Evolutionary conservation across 2,888 invertebrate genomes (phyloP), one percentile per base, ranked within the genome.

Genomic region (Meganola albula): DNA sequence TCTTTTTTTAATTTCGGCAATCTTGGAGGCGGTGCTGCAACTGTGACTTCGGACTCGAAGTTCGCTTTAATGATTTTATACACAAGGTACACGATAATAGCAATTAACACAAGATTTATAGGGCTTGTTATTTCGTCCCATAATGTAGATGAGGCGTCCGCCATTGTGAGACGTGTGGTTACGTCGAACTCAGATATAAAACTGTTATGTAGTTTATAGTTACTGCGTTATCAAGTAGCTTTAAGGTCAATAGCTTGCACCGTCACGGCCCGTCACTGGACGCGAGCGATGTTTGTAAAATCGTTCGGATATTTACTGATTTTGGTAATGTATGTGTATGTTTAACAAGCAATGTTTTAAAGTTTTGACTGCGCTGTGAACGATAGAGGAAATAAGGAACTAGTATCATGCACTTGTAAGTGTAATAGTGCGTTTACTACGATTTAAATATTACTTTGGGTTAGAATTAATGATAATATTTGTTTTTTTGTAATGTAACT

Each of bases 1-100:
- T 99, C 98, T 63, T 91, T 90, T 57, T 94, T 91, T 63, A 98
- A 65, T 79, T 93, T 95, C 1, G 96, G 94, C 48, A 97, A 62
- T 18, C 86, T 83, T 21, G 89, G 88, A 48, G 87, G 86, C 12
- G 75, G 68, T 10, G 87, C 79, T 2, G 74, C 53, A 9, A 68
- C 67, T 3, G 72, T 72, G 24, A 55, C 60, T 14, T 72, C 67
- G 4, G 72, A 60, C 44, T 79, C 78, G 44, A 79, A 82, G 58
- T 83, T 79, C 13, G 79, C 80, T 71, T 76, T 84, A 53, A 90
- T 60, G 24, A 92, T 91, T 69, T 91, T 91, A 67, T 90, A 91
- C 13, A 91, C 58, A 47, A 92, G 85, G 63, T 77, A 83, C 57
- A 75, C 64, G 44, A 84, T 84, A 27, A 82, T 58, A 24, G 66